Conservation (phyloP, 2,888 invertebrate genomes). For the Noctua fimbriata region DNA sequence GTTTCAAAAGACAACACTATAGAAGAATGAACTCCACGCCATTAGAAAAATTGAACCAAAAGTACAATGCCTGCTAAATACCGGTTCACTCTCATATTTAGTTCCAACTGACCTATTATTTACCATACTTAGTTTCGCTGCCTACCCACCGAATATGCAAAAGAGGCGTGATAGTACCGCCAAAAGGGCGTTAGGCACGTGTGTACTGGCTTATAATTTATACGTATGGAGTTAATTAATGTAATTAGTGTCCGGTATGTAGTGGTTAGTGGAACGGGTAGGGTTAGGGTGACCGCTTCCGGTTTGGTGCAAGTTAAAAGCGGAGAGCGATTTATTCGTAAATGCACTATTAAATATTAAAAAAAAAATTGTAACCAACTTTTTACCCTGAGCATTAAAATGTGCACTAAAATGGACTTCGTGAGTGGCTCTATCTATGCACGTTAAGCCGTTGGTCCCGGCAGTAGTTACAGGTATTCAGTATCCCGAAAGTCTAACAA, state of each 20-base stretch:
- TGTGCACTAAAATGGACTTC: too few relatives aligned
- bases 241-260: slow-evolving; percentile 63
- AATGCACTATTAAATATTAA: too few relatives aligned
- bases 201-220: slow-evolving; percentile 39
- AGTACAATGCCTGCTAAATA: neutral
- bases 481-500: too few relatives aligned
- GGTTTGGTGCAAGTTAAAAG: slow-evolving; percentile 18
- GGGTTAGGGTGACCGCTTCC: slow-evolving; percentile 67
- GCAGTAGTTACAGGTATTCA: too few relatives aligned
- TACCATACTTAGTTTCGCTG: slow-evolving; percentile 31
- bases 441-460: too few relatives aligned
- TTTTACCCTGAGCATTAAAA: too few relatives aligned
- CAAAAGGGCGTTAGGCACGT: slow-evolving; percentile 54
- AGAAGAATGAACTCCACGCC: neutral
- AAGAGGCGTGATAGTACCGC: slow-evolving; percentile 38
- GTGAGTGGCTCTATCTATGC: too few relatives aligned
- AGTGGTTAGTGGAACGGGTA: slow-evolving; percentile 45
- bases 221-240: slow-evolving; percentile 58
- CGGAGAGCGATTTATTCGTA: slow-evolving; percentile 24
- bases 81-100: slow-evolving; percentile 19
- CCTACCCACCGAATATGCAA: slow-evolving; percentile 35
- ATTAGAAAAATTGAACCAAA: neutral
- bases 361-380: too few relatives aligned
- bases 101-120: slow-evolving; percentile 41
- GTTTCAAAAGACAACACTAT: neutral